phyloP scores from a whole-genome alignment of 1,140 invertebrate genomes.

The Olivierus martensii region DNA sequence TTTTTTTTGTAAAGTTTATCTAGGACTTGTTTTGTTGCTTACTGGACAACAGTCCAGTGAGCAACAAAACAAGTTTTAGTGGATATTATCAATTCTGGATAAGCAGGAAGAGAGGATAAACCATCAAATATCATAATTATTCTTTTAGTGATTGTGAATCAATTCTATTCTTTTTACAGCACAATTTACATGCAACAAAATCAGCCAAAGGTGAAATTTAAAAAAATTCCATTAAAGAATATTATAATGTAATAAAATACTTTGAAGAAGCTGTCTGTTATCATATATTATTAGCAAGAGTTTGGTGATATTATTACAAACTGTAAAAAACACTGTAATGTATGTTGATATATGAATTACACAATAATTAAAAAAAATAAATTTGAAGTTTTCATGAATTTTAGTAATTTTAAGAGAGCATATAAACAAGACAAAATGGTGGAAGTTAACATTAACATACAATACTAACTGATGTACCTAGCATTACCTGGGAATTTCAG shows the following conservation, averaged over 20 bases:
- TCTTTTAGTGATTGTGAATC: slow-evolving; percentile 58
- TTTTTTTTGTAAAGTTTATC: too few species aligned
- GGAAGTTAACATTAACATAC: too few species aligned
- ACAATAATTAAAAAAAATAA: too few species aligned
- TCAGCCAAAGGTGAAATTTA: slow-evolving; percentile 37
- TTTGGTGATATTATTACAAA: slow-evolving; percentile 46
- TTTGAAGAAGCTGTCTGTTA: slow-evolving; percentile 31
- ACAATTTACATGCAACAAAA: slow-evolving; percentile 42
- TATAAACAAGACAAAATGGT: too few species aligned
- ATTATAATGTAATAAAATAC: slow-evolving; percentile 58
- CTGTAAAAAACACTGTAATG: slow-evolving; percentile 56
- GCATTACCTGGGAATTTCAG: too few species aligned
- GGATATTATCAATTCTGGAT: slow-evolving; percentile 45
- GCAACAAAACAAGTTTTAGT: too few species aligned
- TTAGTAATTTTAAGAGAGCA: too few species aligned
- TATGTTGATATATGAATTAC: too few species aligned
- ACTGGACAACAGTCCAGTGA: slow-evolving; percentile 86
- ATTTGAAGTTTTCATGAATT: too few species aligned
- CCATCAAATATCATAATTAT: slow-evolving; percentile 48
- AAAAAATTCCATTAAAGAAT: slow-evolving; percentile 48
- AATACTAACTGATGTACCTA: too few species aligned
- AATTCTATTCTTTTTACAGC: slow-evolving; percentile 60
- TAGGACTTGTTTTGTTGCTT: slow-evolving; percentile 72
- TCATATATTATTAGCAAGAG: slow-evolving; percentile 19
- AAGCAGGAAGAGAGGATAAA: slow-evolving; percentile 48